These are phyloP conservation scores for Streblospio benedicti DNA, from an alignment of 1,140 invertebrate species.

Conservation along the genomic window DNA sequence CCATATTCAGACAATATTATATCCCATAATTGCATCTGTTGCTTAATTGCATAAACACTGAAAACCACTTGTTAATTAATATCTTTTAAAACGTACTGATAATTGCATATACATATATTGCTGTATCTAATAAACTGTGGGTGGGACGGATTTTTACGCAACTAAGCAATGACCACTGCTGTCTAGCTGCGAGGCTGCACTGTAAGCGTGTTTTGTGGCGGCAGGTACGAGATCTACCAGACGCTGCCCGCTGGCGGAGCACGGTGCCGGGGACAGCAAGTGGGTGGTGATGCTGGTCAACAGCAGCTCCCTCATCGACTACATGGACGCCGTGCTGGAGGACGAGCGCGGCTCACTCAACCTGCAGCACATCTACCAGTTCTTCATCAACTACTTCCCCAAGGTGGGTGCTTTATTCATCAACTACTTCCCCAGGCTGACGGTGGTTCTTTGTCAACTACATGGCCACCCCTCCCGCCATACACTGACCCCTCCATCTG, in stretches of 20 bases:
- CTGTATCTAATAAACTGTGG: no score
- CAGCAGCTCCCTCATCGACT: slow-evolving; percentile 71
- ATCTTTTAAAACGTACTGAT: no score
- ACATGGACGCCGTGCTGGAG: slow-evolving; percentile 69
- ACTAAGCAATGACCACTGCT: no score
- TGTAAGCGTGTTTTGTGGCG: no score
- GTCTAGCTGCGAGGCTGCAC: no score
- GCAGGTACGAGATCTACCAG: slow-evolving; percentile 17
- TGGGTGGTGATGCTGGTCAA: slow-evolving; percentile 67
- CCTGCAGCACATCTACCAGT: slow-evolving; percentile 68
- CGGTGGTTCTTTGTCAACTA: neutral
- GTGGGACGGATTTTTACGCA: no score
- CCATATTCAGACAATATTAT: no score
- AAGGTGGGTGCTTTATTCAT: slow-evolving; percentile 55
- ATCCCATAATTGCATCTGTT: no score
- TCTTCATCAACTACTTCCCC: slow-evolving; percentile 71
- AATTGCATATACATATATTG: no score
- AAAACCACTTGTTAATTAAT: no score
- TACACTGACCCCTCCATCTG: no score
- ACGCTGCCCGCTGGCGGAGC: slow-evolving; percentile 39
- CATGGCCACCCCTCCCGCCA: neutral
- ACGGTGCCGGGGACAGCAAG: slow-evolving; percentile 53
- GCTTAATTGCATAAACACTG: no score
- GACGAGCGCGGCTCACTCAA: slow-evolving; percentile 70
- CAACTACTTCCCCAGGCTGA: neutral